Conservation (phyloP, 2,113 vertebrate genomes). For the Clarias batrachus region DNA sequence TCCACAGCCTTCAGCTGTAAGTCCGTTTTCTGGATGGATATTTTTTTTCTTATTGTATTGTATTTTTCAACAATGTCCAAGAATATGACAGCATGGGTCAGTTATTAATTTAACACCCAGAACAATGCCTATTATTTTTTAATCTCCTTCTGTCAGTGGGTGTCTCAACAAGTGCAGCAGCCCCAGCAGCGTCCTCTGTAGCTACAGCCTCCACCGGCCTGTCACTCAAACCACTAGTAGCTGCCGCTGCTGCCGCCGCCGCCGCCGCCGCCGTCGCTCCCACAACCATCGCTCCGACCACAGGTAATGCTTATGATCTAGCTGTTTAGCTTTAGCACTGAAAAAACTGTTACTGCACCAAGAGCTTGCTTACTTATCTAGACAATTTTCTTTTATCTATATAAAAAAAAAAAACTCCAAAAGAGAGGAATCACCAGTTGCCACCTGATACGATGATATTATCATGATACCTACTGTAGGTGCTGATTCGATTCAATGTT, state of each 20-base stretch:
- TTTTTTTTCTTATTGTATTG: neutral
- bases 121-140: neutral
- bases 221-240: slow-evolving; percentile 71
- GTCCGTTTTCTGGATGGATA: slow-evolving; percentile 41
- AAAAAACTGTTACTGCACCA: neutral
- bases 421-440: too few species aligned
- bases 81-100: neutral
- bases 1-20: slow-evolving; percentile 70
- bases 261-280: slow-evolving; percentile 26
- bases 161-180: slow-evolving; percentile 40
- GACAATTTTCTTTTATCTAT: neutral
- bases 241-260: slow-evolving; percentile 29
- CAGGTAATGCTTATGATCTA: slow-evolving; percentile 11
- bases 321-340: neutral
- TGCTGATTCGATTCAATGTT: too few species aligned
- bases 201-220: slow-evolving; percentile 59
- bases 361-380: neutral
- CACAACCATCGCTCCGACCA: slow-evolving; percentile 27
- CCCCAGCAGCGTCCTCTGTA: slow-evolving; percentile 52
- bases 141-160: slow-evolving; percentile 48
- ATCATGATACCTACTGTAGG: too few species aligned
- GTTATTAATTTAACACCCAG: neutral
- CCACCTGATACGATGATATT: too few species aligned
- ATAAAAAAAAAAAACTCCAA: neutral
- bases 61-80: neutral